These are phyloP conservation scores for Rattus rattus DNA, from an alignment of 2,113 vertebrate genomes.

Conservation along the genomic window DNA sequence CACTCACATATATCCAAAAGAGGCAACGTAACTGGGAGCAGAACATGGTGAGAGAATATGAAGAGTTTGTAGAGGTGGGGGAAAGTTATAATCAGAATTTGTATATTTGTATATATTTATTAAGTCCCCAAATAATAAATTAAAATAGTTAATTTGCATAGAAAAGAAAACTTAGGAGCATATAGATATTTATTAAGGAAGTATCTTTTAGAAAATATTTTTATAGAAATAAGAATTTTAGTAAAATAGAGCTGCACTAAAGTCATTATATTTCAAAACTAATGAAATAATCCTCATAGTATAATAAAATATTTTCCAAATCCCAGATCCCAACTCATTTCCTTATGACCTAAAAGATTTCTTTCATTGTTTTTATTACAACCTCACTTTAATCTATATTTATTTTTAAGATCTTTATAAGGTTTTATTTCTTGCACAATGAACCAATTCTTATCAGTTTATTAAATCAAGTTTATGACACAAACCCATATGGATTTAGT, in stretches of 20 bases:
- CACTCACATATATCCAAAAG: background rate
- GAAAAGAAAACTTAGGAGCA: background rate
- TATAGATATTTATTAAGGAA: background rate
- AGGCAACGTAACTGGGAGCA: background rate
- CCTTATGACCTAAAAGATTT: background rate
- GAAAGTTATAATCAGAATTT: too few species aligned
- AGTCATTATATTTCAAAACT: background rate
- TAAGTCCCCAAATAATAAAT: background rate
- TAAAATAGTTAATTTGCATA: background rate
- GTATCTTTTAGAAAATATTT: slow-evolving; percentile 12
- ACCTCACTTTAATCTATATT: background rate
- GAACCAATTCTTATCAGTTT: slow-evolving; percentile 3
- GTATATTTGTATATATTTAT: background rate
- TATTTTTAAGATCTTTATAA: background rate
- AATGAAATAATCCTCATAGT: background rate
- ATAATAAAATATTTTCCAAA: background rate
- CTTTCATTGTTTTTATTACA: background rate
- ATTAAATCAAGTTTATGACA: background rate
- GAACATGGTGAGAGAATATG: background rate
- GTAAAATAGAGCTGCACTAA: background rate
- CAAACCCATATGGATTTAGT: background rate
- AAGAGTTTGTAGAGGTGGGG: background rate
- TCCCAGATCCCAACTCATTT: background rate
- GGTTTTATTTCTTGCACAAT: background rate
- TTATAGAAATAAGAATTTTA: background rate